Evolutionary conservation across 2,888 invertebrate genomes (phyloP), one percentile per base, ranked within the genome.

Genomic region (Synergus japonicus): DNA sequence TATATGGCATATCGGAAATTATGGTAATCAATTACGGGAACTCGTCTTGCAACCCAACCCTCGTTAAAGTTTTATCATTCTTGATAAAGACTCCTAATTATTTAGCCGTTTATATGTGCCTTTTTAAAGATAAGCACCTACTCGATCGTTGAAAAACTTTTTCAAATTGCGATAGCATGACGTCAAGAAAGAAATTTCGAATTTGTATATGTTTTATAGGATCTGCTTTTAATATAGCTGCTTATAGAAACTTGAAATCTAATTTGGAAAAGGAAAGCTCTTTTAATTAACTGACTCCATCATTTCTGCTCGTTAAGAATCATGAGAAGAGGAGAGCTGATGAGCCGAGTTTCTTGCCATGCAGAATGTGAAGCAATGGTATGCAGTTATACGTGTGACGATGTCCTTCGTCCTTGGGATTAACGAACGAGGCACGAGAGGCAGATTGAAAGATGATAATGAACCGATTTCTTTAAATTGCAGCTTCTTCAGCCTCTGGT

Each of bases 381-480:
- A 73, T 73, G 73, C 73, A 73, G 73, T 54, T 54, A 46, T 54
- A 73, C 54, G 73, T 73, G 73, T 73, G 73, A 73, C 73, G 73
- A 73, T 73, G 73, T 73, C 73, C 49, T 54, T 10, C 37, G 54
- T 41, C 73, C 54, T 73, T 54, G 73, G 54, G 73, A 73, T 73
- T 54, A 73, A 73, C 54, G 73, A 73, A 73, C 73, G 73, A 73
- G 73, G 73, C 73, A 73, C 73, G 54, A 73, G 54, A 73, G 54
- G 54, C 54, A 73, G 73, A 73, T 73, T 73, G 54, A 73, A 54
- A 73, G 73, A 73, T 73, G 54, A 73, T 73, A 73, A 54, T 73
- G 54, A 73, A 73, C 73, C 73, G 49, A 73, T 73, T 73, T 73
- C 73, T 73, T 73, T 54, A 73, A 73, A 73, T 73, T 73, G 73